Evolutionary conservation across 2,113 vertebrate genomes (phyloP).

Genomic region (Alligator mississippiensis): DNA sequence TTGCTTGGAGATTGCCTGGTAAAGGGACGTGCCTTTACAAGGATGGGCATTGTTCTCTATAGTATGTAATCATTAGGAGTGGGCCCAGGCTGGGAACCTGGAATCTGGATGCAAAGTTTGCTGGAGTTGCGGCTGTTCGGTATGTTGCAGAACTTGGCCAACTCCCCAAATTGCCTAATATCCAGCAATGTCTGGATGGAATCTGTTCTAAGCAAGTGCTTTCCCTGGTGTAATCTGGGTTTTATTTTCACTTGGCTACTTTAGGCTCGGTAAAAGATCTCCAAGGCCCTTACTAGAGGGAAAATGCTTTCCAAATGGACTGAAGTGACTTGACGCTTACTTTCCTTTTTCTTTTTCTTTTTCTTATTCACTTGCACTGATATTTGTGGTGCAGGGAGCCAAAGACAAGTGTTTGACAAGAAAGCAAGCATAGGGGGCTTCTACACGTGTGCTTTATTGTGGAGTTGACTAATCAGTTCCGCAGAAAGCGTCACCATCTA

Average conservation of each 20-base stretch:
- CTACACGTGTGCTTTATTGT: too few relatives aligned
- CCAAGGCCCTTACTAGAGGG: not conserved
- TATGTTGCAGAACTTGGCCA: not conserved
- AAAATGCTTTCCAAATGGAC: not conserved
- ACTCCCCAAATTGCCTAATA: not conserved
- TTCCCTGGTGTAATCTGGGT: not conserved
- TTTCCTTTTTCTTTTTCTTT: not conserved
- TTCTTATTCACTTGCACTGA: not conserved
- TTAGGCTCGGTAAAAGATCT: not conserved
- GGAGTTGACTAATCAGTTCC: too few relatives aligned
- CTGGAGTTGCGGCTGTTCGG: not conserved
- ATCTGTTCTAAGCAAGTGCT: not conserved
- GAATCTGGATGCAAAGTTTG: not conserved
- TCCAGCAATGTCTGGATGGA: not conserved
- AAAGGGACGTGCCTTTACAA: not conserved
- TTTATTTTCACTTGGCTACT: not conserved
- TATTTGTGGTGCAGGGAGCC: accelerated
- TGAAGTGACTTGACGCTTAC: not conserved
- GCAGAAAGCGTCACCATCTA: too few relatives aligned
- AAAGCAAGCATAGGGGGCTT: not conserved
- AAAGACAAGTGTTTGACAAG: constrained; percentile 15
- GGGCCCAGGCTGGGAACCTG: not conserved
- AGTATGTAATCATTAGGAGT: not conserved
- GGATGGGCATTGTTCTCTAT: not conserved
- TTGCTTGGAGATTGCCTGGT: not conserved